phyloP scores from a whole-genome alignment of 2,797 vertebrate species.

The Eulemur albifrons region DNA sequence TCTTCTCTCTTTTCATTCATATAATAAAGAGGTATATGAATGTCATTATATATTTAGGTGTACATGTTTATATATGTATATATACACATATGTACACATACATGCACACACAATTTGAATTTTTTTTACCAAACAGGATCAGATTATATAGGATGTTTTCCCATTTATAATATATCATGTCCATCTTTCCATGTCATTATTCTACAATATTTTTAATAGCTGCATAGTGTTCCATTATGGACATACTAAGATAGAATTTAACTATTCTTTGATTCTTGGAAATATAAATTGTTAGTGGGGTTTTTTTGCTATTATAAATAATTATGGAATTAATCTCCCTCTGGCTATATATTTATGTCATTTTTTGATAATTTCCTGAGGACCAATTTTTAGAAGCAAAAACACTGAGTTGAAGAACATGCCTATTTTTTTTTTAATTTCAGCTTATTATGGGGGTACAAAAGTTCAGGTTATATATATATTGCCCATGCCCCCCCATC shows the following conservation, averaged over 20 bases:
- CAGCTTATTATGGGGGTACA: too few relatives aligned
- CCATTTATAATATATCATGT: not conserved
- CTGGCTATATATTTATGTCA: not conserved
- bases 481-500: too few relatives aligned
- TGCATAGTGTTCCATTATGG: not conserved
- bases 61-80: not conserved
- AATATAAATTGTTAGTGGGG: not conserved
- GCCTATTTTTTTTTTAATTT: not conserved
- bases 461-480: too few relatives aligned
- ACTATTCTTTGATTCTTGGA: not conserved
- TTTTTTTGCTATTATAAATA: conserved; percentile 19
- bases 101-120: not conserved
- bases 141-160: not conserved
- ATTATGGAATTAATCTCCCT: not conserved
- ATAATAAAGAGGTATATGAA: not conserved
- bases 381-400: not conserved
- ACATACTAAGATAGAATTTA: not conserved
- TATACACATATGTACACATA: not conserved
- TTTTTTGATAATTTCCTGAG: not conserved
- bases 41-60: not conserved
- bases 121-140: not conserved
- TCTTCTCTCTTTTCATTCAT: not conserved
- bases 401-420: not conserved
- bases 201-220: not conserved
- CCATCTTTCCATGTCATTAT: not conserved